These are phyloP conservation scores for silkworm (Bombyx mori) DNA, from an alignment of 1,140 invertebrate genomes.

Conservation along the genomic window ASM3026992v2 NC_085115.1:8806501-8807000, in stretches of 20 bases:
- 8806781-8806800: constrained; percentile 49
- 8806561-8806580: constrained; percentile 89
- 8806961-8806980: too few relatives aligned
- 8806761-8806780: constrained; percentile 83
- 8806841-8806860: background rate
- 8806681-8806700: constrained; percentile 96
- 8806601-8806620: constrained; percentile 98
- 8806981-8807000: too few relatives aligned
- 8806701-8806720: constrained; percentile 91
- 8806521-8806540: constrained; percentile 81
- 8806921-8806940: too few relatives aligned
- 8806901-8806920: too few relatives aligned
- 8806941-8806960: too few relatives aligned
- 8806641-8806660: constrained; percentile 92
- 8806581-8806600: constrained; percentile 97
- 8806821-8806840: background rate
- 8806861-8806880: background rate
- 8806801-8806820: background rate
- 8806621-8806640: constrained; percentile 94
- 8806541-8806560: constrained; percentile 89
- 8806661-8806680: constrained; percentile 93
- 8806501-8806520: constrained; percentile 73
- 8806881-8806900: too few relatives aligned
- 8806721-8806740: constrained; percentile 95
- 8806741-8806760: constrained; percentile 91